These are phyloP conservation scores for Dioctria linearis DNA, from an alignment of 2,888 invertebrate genomes.

Conservation along the genomic window DNA sequence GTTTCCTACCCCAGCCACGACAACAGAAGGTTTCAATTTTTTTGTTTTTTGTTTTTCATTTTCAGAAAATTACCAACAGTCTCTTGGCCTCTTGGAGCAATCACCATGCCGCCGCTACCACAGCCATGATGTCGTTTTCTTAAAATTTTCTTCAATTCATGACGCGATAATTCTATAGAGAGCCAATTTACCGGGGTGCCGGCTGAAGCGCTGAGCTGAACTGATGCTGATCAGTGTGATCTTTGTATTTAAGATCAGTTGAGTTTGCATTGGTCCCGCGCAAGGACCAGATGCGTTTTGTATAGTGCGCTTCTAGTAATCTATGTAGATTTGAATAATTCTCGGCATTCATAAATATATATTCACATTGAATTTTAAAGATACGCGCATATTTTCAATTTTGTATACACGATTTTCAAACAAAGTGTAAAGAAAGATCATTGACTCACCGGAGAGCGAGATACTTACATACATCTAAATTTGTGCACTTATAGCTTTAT, in stretches of 20 bases:
- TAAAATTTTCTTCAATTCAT: conserved; percentile 23
- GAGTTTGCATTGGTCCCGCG: conserved; percentile 48
- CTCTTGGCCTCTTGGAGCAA: no score
- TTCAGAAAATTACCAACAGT: not conserved
- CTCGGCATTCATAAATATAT: not conserved
- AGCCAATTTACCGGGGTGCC: conserved; percentile 20
- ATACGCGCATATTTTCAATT: conserved; percentile 9
- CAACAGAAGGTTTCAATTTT: not conserved
- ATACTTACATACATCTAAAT: not conserved
- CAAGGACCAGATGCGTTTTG: conserved; percentile 39
- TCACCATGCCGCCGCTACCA: no score
- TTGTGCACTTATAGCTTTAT: conserved; percentile 36
- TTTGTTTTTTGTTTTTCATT: conserved; percentile 8
- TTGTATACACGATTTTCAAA: conserved; percentile 9
- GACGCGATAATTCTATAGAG: not conserved
- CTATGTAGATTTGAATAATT: conserved; percentile 1
- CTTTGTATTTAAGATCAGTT: conserved; percentile 44
- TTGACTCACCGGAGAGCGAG: conserved; percentile 14
- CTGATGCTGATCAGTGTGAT: conserved; percentile 17
- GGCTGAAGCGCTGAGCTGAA: no score
- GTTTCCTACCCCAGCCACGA: conserved; percentile 11
- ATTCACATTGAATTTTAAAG: not conserved
- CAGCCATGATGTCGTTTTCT: not conserved
- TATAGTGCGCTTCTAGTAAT: not conserved
- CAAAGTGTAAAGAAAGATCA: conserved; percentile 41